Evolutionary conservation across 2,797 vertebrate genomes (phyloP).

Genomic region (Danionella dracula): DNA sequence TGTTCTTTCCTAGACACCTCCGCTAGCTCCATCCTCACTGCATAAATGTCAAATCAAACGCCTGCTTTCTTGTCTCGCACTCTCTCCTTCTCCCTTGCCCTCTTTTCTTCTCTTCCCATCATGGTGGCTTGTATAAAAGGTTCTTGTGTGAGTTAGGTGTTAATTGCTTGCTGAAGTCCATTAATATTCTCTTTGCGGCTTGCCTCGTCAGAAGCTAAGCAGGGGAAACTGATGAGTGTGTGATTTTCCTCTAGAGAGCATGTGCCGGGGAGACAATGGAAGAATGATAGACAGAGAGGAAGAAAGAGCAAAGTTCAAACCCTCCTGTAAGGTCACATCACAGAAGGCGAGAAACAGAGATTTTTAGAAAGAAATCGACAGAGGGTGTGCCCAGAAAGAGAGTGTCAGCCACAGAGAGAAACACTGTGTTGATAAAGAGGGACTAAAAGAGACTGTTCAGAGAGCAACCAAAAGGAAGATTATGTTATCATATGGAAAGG

Average conservation of each 20-base stretch:
- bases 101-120: slow-evolving; percentile 15
- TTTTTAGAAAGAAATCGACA: slow-evolving; percentile 42
- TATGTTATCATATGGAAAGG: slow-evolving; percentile 62
- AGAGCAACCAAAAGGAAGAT: slow-evolving; percentile 64
- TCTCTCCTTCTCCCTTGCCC: background rate
- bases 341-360: slow-evolving; percentile 32
- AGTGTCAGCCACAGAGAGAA: slow-evolving; percentile 10
- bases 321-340: slow-evolving; percentile 36
- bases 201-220: slow-evolving; percentile 68
- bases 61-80: background rate
- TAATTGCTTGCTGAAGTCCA: slow-evolving; percentile 73
- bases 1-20: slow-evolving; percentile 44
- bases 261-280: slow-evolving; percentile 22
- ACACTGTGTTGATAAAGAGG: slow-evolving; percentile 58
- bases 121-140: slow-evolving; percentile 57
- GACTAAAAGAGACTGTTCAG: slow-evolving; percentile 65
- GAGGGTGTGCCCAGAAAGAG: background rate
- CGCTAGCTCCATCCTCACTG: slow-evolving; percentile 38
- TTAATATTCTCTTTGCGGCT: slow-evolving; percentile 77
- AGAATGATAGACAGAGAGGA: slow-evolving; percentile 41
- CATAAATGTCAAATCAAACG: slow-evolving; percentile 23
- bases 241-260: slow-evolving; percentile 65
- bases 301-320: slow-evolving; percentile 37
- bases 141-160: slow-evolving; percentile 75
- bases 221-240: slow-evolving; percentile 76